phyloP scores from a whole-genome alignment of 2,113 vertebrate genomes.

The Procapra przewalskii region DNA sequence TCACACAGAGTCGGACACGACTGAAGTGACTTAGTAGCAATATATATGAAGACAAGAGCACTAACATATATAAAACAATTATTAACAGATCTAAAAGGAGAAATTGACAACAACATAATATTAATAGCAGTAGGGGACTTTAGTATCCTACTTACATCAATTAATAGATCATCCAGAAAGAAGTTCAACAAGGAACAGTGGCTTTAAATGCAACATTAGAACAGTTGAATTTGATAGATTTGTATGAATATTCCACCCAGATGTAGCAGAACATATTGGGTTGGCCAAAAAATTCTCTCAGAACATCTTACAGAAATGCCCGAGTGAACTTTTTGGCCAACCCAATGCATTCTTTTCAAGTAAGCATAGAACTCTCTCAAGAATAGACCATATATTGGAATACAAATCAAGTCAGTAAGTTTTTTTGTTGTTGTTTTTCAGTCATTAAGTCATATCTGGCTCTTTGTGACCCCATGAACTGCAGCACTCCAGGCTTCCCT shows the following conservation, averaged over 20 bases:
- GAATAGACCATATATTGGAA: neutral
- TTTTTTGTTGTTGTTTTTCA: neutral
- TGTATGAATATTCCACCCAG: neutral
- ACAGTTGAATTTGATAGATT: neutral
- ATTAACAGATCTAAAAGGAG: neutral
- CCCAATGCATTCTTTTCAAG: neutral
- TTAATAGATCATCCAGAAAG: neutral
- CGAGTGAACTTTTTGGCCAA: neutral
- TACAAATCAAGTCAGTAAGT: neutral
- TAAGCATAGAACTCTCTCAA: neutral
- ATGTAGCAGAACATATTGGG: neutral
- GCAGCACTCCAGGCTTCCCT: neutral
- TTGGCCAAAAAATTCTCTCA: neutral
- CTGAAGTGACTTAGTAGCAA: too few relatives aligned
- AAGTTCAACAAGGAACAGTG: neutral
- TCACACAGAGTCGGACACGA: too few relatives aligned
- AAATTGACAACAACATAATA: neutral
- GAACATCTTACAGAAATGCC: neutral
- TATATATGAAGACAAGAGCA: neutral
- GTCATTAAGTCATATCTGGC: neutral
- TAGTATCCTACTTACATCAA: neutral
- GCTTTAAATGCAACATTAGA: neutral
- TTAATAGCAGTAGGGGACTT: neutral
- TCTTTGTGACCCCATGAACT: neutral
- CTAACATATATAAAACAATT: neutral